Evolutionary conservation across 2,113 vertebrate species (phyloP), one percentile per base, ranked within the genome.

Genomic region (Polypterus bichir): DNA sequence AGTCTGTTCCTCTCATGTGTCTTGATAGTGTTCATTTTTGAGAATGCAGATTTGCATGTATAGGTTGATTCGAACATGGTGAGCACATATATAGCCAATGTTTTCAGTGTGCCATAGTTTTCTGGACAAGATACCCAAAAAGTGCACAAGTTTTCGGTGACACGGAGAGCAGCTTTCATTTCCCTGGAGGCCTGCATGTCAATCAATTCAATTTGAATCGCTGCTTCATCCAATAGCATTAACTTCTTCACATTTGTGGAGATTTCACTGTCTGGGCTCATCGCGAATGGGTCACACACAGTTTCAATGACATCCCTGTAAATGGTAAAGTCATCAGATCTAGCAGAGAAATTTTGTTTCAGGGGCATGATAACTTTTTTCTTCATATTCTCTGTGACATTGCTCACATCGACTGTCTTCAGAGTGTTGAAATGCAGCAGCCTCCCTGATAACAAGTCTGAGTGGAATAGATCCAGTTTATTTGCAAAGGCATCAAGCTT

Each of bases 81-180:
- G 9, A 61, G 60, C 60, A 61, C 60, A 51, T 61, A 61, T 3
- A 61, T 27, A 10, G 10, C 48, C 9, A 49, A 44, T 27, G 5
- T 51, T 8, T 61, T 61, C 10, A 57, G 6, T 57, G 46, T 49
- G 56, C n/a, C 52, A 8, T 59, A 64, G 3, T 51, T 51, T 46
- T 64, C 57, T 46, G 49, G 11, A 46, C 46, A 64, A 52, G 49
- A 10, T 45, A 59, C 49, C 57, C 45, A 59, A 64, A 64, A 64
- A 5, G 51, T 5, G 9, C 64, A 10, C 51, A 65, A 27, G 10
- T 46, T 44, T 47, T 65, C 11, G n/a, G 64, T 53, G 49, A 11
- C 11, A 44, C 46, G 5, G 52, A 54, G 51, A 5, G 11, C 59
- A 10, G 8, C 44, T 3, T 9, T 60, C 8, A 65, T 53, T 52